These are phyloP conservation scores for Drosophila kepulauana DNA, from an alignment of 1,140 invertebrate genomes.

Conservation along the genomic window DNA sequence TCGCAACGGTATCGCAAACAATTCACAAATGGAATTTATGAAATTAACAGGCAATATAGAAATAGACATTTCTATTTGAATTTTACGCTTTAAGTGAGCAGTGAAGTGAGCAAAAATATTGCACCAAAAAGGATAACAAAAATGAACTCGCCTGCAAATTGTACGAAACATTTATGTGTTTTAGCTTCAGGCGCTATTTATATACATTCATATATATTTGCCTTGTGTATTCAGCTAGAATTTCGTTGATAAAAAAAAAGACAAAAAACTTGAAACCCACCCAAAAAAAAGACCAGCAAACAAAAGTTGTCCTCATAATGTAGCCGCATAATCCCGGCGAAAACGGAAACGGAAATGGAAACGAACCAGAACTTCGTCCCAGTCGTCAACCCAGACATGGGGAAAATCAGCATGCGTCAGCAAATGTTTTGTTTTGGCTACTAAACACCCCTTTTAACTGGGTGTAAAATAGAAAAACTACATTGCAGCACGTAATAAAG, in stretches of 20 bases:
- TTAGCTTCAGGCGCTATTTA: constrained; percentile 41
- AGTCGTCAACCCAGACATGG: background rate
- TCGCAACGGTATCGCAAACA: constrained; percentile 23
- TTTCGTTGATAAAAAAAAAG: constrained; percentile 63
- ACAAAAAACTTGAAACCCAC: constrained; percentile 10
- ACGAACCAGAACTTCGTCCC: background rate
- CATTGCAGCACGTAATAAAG: background rate
- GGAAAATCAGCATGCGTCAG: constrained; percentile 37
- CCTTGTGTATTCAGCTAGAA: constrained; percentile 67
- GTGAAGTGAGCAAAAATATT: constrained; percentile 52
- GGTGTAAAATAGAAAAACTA: background rate
- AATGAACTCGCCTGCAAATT: constrained; percentile 34
- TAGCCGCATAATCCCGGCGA: constrained; percentile 25
- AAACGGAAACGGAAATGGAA: constrained; percentile 48
- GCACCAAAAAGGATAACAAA: constrained; percentile 32
- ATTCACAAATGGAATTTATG: constrained; percentile 49
- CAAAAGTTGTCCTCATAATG: constrained; percentile 17
- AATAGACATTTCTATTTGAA: constrained; percentile 40
- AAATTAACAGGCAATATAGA: constrained; percentile 57
- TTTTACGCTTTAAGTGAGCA: constrained; percentile 15
- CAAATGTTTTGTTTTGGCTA: constrained; percentile 35
- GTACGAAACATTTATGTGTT: constrained; percentile 42
- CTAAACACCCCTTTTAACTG: background rate
- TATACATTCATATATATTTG: constrained; percentile 32
- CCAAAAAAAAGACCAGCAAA: constrained; percentile 23